Conservation (phyloP, 2,113 vertebrate genomes). For the Hiodon alosoides region DNA sequence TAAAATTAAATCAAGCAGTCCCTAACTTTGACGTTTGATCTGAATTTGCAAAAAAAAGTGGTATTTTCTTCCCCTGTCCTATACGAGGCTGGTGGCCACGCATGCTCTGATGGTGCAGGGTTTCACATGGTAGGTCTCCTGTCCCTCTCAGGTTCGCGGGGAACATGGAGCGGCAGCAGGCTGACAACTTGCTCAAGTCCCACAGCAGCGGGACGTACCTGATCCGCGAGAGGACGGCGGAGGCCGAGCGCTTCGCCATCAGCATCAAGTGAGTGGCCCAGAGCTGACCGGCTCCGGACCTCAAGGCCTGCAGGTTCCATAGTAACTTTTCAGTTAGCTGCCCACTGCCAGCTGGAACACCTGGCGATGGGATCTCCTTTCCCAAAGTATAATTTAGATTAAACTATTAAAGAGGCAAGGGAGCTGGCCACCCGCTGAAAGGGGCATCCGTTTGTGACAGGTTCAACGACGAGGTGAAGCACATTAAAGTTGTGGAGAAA, state of each 20-base stretch:
- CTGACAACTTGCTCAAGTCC: conserved; percentile 87
- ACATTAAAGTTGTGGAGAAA: conserved; percentile 96
- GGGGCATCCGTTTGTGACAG: conserved; percentile 48
- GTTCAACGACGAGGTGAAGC: conserved; percentile 97
- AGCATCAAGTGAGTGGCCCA: conserved; percentile 85
- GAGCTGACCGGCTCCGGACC: too few species aligned
- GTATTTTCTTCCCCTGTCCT: too few species aligned
- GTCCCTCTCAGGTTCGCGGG: conserved; percentile 80
- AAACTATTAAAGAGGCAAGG: too few species aligned
- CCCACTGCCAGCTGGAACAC: too few species aligned
- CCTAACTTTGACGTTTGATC: neutral
- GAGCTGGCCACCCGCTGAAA: neutral
- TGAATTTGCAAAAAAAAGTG: too few species aligned
- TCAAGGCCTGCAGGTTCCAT: too few species aligned
- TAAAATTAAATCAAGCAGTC: neutral
- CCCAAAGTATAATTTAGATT: too few species aligned
- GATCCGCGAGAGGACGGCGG: conserved; percentile 87
- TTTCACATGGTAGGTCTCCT: neutral
- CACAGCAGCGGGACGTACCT: conserved; percentile 92
- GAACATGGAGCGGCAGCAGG: conserved; percentile 93
- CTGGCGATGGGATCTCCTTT: too few species aligned
- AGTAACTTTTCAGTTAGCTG: too few species aligned
- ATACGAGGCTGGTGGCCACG: neutral
- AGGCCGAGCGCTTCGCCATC: conserved; percentile 93
- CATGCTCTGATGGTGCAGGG: neutral